Evolutionary conservation across 2,888 invertebrate species (phyloP), one percentile per base, ranked within the genome.

Genomic region (Caenorhabditis parvicauda): DNA sequence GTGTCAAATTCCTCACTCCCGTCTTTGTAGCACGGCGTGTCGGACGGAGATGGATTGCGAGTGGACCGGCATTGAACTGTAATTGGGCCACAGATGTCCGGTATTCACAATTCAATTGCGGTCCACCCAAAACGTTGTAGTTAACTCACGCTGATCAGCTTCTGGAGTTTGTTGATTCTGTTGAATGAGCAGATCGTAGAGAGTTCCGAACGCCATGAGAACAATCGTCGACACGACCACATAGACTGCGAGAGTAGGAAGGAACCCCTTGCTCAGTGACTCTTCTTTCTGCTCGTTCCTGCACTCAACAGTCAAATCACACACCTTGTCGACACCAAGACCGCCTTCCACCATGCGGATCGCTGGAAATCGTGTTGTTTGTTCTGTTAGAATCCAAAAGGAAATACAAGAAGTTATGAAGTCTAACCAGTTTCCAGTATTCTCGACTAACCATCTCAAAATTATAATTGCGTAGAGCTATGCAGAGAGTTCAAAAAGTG

Each of bases 131-230:
- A 17, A 19, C 12, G 37, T n/a, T 6, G n/a, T 32, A 19, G 14
- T 21, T 3, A 38, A 21, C 53, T 46, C 14, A 59, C 58, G 54
- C 0, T 51, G 35, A 6, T 44, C 41, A 1, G 54, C 41, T n/a
- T 54, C 56, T 17, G 19, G 39, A 1, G 42, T 39, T 3, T 41
- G 38, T 9, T 54, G 49, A 44, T 69, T 60, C 19, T 68, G 64
- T 17, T 66, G 65, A 12, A 79, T 72, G 43, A 77, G 67, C 38
- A 78, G 62, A 45, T 81, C 81, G 55, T 79, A 81, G 9, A 65
- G 48, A 0, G 79, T 77, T 27, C 80, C 80, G 51, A 77, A 79
- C 9, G 70, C 37, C 51, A 75, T 58, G 39, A 78, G 54, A 1
- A 74, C 65, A 1, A 72, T 54, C 5, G 76, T 70, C 27, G 74